Percentiles rank a stretch among this genome's conserved stretches.
Conservation (phyloP, 2,888 invertebrate species). For the Balanococcus diminutus region DNA sequence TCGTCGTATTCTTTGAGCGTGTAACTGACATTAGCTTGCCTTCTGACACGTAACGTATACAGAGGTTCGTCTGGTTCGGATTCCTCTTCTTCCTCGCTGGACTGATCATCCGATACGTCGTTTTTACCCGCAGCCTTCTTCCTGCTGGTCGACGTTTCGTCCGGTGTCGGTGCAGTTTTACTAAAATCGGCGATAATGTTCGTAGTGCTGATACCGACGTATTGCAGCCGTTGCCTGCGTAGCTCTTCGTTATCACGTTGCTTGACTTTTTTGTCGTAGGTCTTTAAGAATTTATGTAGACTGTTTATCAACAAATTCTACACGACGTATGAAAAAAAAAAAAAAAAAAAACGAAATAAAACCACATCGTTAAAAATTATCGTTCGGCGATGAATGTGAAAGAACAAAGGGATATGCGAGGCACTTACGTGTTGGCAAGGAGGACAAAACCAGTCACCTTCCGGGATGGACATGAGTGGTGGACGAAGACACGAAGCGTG, state of each 20-base stretch:
- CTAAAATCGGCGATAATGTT: conserved; percentile 68
- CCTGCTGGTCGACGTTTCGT: conserved; percentile 58
- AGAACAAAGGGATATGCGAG: background rate
- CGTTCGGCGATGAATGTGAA: background rate
- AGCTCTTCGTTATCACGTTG: conserved; percentile 71
- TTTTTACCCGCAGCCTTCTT: conserved; percentile 50
- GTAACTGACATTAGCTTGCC: conserved; percentile 81
- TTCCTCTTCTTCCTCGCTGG: conserved; percentile 59
- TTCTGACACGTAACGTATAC: conserved; percentile 81
- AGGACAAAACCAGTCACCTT: conserved; percentile 98
- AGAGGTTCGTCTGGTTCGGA: conserved; percentile 66
- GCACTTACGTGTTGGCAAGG: conserved; percentile 89
- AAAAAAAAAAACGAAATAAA: no score
- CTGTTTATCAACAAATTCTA: conserved; percentile 72
- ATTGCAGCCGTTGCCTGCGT: conserved; percentile 73
- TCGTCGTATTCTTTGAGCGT: conserved; percentile 93
- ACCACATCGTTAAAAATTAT: background rate
- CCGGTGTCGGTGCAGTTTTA: conserved; percentile 57
- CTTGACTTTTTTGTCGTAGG: conserved; percentile 72
- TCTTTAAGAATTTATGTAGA: conserved; percentile 75
- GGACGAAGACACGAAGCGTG: conserved; percentile 95
- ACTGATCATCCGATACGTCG: conserved; percentile 23
- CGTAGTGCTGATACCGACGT: conserved; percentile 75
- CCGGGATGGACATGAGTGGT: conserved; percentile 89
- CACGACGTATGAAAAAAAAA: conserved; percentile 57